Evolutionary conservation across 2,888 invertebrate genomes (phyloP), one percentile per base, ranked within the genome.

Genomic region (Mythimna vitellina): DNA sequence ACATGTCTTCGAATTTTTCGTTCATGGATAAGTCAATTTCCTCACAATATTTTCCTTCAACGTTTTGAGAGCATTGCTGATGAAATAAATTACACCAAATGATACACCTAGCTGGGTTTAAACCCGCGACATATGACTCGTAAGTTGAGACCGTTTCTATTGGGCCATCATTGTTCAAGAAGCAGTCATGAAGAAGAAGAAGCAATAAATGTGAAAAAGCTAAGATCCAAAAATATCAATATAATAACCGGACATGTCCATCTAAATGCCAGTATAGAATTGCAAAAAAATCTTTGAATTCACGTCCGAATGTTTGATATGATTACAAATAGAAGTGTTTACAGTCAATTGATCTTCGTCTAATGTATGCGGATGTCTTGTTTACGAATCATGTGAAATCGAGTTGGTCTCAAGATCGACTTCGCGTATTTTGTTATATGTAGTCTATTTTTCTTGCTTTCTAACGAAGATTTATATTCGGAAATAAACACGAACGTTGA

Each of bases 311-410:
- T 70, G 17, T 58, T 69, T 60, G 63, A 25, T 76, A 42, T 63
- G 63, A 81, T 63, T 76, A 65, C 35, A 78, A 78, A 71, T 78
- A 67, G 67, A 71, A 77, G 42, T 67, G 60, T 64, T 81, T 77
- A 66, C 66, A 17, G 29, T 62, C 35, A 68, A 76, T 76, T 67
- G 58, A 54, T 61, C 56, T 53, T 70, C 51, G 51, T 20, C 51
- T 57, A 65, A 76, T 65, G 61, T 65, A 63, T 51, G 56, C 81
- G 81, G 49, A 66, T 67, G 35, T 63, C 42, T 67, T 81, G 63
- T 80, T 75, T 63, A 80, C 35, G 35, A 58, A 80, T 64, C 25
- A 69, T 25, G 70, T 35, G 17, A 57, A 51, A 68, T 32, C 6
- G 3, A 12, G 14, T 57, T 29, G 42, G 51, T 57, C 42, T 72